Evolutionary conservation across 2,113 vertebrate genomes (phyloP).

Genomic region (Hymenochirus boettgeri): DNA sequence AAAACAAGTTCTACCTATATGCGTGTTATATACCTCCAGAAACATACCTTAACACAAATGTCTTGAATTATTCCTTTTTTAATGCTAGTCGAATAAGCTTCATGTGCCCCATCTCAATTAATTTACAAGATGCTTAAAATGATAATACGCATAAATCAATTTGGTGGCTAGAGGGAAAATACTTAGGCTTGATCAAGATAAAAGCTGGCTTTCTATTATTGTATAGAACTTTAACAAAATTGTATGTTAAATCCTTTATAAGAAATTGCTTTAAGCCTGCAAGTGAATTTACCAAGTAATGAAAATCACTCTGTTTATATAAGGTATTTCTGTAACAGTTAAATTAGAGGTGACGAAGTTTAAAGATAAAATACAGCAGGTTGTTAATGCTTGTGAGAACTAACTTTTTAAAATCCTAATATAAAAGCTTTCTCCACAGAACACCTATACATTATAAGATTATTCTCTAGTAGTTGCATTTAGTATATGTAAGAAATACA

Average conservation of each 20-base stretch:
- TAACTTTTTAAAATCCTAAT: too few relatives aligned
- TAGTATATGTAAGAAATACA: too few relatives aligned
- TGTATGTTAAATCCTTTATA: conserved; percentile 9
- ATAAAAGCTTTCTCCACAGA: too few relatives aligned
- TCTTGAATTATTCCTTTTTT: neutral
- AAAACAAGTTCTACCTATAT: too few relatives aligned
- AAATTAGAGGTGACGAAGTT: neutral
- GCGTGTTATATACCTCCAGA: too few relatives aligned
- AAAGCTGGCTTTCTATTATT: conserved; percentile 32
- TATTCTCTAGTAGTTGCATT: too few relatives aligned
- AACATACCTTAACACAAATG: conserved; percentile 9
- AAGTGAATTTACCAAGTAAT: conserved; percentile 25
- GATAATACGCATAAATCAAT: conserved; percentile 15
- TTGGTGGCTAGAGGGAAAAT: neutral
- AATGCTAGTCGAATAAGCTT: neutral
- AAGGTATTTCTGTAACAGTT: conserved; percentile 8
- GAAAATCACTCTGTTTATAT: conserved; percentile 6
- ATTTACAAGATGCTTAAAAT: neutral
- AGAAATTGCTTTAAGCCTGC: conserved; percentile 27
- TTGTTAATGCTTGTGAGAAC: neutral
- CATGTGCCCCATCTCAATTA: neutral
- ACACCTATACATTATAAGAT: too few relatives aligned
- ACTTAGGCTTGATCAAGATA: conserved; percentile 19
- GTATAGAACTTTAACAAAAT: neutral
- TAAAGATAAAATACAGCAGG: neutral